Conservation (phyloP, 2,113 vertebrate species). For the Pollimyrus isidori region DNA sequence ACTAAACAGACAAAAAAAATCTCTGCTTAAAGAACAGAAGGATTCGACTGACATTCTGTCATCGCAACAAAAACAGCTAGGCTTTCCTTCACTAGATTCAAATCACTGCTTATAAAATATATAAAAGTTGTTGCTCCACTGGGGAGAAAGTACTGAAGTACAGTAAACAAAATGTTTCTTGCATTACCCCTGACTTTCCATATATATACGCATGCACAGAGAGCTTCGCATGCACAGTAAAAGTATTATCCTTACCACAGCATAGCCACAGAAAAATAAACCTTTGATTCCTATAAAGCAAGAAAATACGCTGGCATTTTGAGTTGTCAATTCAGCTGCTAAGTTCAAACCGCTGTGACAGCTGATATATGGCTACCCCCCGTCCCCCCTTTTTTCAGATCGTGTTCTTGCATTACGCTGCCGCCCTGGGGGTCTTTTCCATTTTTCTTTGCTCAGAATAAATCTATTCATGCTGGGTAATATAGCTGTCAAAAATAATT, state of each 20-base stretch:
- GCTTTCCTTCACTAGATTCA: not conserved
- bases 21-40: not conserved
- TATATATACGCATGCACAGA: not conserved
- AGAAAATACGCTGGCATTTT: constrained; percentile 10
- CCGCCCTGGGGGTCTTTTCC: constrained; percentile 20
- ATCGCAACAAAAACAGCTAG: not conserved
- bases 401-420: constrained; percentile 14
- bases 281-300: constrained; percentile 1
- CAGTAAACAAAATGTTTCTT: not conserved
- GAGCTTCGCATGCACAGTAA: not conserved
- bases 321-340: constrained; percentile 14
- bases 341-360: constrained; percentile 12
- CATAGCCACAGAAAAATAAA: not conserved
- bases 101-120: not conserved
- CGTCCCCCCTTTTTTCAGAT: not conserved
- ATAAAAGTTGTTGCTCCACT: not conserved
- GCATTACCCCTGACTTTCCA: not conserved
- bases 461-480: constrained; percentile 13
- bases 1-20: not conserved
- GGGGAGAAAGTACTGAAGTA: not conserved
- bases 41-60: not conserved
- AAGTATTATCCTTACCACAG: not conserved
- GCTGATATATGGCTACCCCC: constrained; percentile 11
- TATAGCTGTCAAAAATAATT: constrained; percentile 18
- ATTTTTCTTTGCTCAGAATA: constrained; percentile 13